These are phyloP conservation scores for Muntiacus reevesi DNA, from an alignment of 2,113 vertebrate genomes.

Conservation along the genomic window DNA sequence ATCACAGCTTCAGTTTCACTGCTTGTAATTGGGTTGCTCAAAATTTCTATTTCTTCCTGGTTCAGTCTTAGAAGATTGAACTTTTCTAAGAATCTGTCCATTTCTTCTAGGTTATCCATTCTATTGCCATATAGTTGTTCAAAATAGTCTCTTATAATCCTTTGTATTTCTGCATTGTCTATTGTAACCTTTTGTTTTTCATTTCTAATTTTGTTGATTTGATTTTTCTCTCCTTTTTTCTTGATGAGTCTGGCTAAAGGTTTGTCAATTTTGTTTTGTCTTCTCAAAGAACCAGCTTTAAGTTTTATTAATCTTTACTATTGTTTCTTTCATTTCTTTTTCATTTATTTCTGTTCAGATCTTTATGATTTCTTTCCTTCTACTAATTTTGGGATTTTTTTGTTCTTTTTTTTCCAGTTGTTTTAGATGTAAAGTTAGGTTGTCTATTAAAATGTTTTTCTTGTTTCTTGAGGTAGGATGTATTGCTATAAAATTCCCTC, in stretches of 20 bases:
- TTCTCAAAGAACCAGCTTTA: background rate
- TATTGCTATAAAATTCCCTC: background rate
- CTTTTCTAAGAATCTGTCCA: background rate
- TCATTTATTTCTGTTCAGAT: background rate
- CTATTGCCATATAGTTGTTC: background rate
- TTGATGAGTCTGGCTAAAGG: background rate
- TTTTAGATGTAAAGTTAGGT: background rate
- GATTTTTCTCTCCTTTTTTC: background rate
- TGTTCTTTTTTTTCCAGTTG: background rate
- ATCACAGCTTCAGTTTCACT: background rate
- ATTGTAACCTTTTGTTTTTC: background rate
- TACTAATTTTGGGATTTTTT: background rate
- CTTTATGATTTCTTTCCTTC: background rate
- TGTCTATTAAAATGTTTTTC: background rate
- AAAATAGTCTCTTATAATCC: background rate
- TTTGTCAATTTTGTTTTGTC: background rate
- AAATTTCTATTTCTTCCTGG: background rate
- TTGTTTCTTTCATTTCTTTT: background rate
- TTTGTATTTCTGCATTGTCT: background rate
- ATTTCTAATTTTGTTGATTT: background rate
- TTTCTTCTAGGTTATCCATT: background rate
- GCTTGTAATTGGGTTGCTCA: background rate
- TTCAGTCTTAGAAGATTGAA: background rate
- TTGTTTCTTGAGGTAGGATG: background rate
- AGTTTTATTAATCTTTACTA: background rate